These are phyloP conservation scores for Zosterops borbonicus DNA, from an alignment of 2,113 vertebrate genomes.

Conservation along the genomic window DNA sequence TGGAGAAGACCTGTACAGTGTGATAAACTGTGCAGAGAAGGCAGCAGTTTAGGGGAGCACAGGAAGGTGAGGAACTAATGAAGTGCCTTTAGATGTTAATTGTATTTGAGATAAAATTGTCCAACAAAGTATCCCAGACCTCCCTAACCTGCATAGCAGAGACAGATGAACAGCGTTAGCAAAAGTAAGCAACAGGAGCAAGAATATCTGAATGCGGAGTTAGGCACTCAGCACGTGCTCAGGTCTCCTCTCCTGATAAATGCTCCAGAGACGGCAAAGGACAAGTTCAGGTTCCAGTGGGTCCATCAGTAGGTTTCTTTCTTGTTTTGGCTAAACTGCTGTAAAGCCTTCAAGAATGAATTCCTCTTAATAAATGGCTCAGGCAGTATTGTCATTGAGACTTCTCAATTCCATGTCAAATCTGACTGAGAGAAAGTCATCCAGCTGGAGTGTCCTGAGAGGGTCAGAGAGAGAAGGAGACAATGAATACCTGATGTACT, in stretches of 20 bases:
- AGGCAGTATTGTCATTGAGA: not conserved
- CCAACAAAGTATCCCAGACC: not conserved
- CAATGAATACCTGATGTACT: not conserved
- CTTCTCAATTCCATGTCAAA: not conserved
- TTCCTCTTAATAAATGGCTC: not conserved
- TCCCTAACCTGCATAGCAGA: not conserved
- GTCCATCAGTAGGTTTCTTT: not conserved
- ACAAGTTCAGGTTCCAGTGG: not conserved
- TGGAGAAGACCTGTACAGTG: not conserved
- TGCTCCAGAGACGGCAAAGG: not conserved
- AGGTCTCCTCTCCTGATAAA: not conserved
- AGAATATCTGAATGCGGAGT: not conserved
- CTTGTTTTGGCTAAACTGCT: not conserved
- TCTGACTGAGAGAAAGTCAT: not conserved
- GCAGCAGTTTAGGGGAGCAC: not conserved
- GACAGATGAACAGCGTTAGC: not conserved
- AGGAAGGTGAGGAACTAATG: not conserved
- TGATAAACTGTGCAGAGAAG: not conserved
- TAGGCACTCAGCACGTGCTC: not conserved
- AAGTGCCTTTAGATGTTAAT: accelerated
- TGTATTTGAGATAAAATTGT: not conserved
- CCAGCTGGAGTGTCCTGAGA: not conserved
- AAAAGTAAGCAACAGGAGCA: not conserved
- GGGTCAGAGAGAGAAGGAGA: not conserved
- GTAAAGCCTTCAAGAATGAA: not conserved